These are phyloP conservation scores for Meloidogyne exigua DNA, from an alignment of 1,140 invertebrate species.

Conservation along the genomic window DNA sequence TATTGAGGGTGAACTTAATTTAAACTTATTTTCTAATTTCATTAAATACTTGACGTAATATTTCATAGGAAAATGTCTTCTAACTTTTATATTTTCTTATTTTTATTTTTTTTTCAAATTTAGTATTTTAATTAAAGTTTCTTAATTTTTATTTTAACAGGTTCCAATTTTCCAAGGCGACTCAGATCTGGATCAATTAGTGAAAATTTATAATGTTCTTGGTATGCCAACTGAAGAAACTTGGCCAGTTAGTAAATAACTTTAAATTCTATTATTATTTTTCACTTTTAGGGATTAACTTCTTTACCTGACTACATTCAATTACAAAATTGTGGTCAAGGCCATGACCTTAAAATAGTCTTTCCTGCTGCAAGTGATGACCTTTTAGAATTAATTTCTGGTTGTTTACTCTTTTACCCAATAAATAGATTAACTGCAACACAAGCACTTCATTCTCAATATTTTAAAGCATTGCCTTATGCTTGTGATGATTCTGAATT, in stretches of 20 bases:
- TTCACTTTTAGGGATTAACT: slow-evolving; percentile 73
- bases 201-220: slow-evolving; percentile 84
- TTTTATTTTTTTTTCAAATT: slow-evolving; percentile 6
- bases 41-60: background rate
- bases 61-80: no score
- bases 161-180: slow-evolving; percentile 92
- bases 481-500: slow-evolving; percentile 58
- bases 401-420: slow-evolving; percentile 81
- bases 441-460: slow-evolving; percentile 50
- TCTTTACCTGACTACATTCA: slow-evolving; percentile 85
- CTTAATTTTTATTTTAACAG: slow-evolving; percentile 50
- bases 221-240: slow-evolving; percentile 87
- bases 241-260: slow-evolving; percentile 71
- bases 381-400: slow-evolving; percentile 79
- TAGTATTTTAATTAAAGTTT: no score
- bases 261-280: background rate
- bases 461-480: slow-evolving; percentile 52
- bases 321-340: slow-evolving; percentile 78
- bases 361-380: slow-evolving; percentile 93
- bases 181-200: slow-evolving; percentile 91
- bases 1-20: slow-evolving; percentile 71
- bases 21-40: background rate
- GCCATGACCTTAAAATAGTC: slow-evolving; percentile 76
- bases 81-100: no score
- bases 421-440: slow-evolving; percentile 73